A percentile compares a stretch with the other conserved stretches of the same genome.
Evolutionary conservation across 2,797 vertebrate species (phyloP).

Genomic region (Etheostoma nigrum): DNA sequence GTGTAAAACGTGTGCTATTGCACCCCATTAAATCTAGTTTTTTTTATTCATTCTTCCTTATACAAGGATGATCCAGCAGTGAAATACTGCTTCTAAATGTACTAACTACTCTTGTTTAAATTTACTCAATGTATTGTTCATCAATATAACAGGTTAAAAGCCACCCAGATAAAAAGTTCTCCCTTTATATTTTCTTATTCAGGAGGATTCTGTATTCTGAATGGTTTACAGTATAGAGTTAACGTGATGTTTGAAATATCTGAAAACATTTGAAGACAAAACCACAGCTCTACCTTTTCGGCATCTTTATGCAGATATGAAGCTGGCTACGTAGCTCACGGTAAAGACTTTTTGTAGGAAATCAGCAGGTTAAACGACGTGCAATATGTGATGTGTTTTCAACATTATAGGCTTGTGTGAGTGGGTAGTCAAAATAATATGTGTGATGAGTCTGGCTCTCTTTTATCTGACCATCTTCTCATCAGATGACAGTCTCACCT

Average conservation of each 20-base stretch:
- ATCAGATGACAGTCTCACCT: conserved; percentile 25
- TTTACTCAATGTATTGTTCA: neutral
- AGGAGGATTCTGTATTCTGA: neutral
- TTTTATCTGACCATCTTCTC: conserved; percentile 7
- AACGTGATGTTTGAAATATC: neutral
- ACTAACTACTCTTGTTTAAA: neutral
- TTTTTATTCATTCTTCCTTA: neutral
- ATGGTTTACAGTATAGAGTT: neutral
- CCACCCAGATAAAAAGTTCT: neutral
- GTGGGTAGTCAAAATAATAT: neutral
- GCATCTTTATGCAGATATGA: neutral
- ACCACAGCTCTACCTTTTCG: neutral
- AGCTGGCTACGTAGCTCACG: neutral
- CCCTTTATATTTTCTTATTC: neutral
- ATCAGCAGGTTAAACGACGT: neutral
- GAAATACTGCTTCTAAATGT: neutral
- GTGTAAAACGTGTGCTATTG: neutral
- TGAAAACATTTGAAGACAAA: neutral
- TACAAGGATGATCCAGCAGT: neutral
- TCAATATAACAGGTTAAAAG: neutral
- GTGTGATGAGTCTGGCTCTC: neutral
- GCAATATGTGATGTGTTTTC: neutral
- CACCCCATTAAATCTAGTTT: neutral
- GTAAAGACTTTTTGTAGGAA: neutral
- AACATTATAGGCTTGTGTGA: conserved; percentile 4